These are phyloP conservation scores for Aythya baeri DNA, from an alignment of 2,113 vertebrate genomes.

Conservation along the genomic window DNA sequence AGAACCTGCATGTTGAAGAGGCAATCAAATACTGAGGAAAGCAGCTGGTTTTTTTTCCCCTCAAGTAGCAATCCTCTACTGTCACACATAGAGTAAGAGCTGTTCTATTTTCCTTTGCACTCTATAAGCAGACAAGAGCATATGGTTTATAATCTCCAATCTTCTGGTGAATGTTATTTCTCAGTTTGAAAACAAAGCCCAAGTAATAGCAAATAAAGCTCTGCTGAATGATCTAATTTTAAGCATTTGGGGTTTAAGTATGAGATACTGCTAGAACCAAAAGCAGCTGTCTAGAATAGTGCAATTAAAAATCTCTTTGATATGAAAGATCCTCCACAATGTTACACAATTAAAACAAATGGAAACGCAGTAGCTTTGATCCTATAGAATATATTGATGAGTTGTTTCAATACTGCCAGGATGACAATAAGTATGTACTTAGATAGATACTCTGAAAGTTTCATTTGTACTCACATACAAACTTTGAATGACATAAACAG, in stretches of 20 bases:
- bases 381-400: background rate
- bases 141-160: background rate
- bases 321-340: background rate
- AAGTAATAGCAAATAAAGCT: background rate
- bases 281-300: background rate
- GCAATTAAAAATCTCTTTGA: background rate
- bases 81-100: background rate
- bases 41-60: background rate
- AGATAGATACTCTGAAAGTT: background rate
- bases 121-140: background rate
- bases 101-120: background rate
- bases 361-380: background rate
- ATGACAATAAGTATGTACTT: background rate
- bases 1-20: background rate
- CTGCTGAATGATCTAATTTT: background rate
- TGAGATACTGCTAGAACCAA: background rate
- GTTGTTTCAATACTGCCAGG: background rate
- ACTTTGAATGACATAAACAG: background rate
- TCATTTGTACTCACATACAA: background rate
- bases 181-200: background rate
- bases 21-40: background rate
- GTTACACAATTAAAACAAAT: background rate
- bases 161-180: background rate
- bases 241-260: background rate
- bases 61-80: background rate